Evolutionary conservation across 53 echinoderm and acorn worm genomes (phyloP), one percentile per base, ranked within the genome.

Genomic region (Mesocentrotus franciscanus): DNA sequence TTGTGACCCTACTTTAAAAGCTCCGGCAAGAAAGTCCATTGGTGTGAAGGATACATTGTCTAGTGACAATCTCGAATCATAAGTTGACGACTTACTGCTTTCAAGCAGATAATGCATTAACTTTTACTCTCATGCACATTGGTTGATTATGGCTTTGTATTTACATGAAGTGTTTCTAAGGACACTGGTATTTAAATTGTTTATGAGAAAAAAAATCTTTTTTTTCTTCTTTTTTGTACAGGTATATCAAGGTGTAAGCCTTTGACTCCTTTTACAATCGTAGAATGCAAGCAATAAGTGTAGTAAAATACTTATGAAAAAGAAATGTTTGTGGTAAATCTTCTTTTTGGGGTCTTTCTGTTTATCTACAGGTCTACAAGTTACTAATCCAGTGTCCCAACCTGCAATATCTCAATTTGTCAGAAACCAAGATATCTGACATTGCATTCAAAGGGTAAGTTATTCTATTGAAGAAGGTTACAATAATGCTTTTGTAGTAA

Each of bases 381-480:
- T 95, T 99, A 81, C 96, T 99, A 13, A 85, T 95, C 4, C 98
- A 98, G 71, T 96, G 97, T 78, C 99, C 98, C 13, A 99, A 99
- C 94, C 90, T 99, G 95, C 95, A 96, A 70, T 92, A 97, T 95
- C 95, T 99, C 10, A 95, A 95, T 92, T 91, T 99, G 87, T 96
- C 97, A 68, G 96, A 97, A 90, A 98, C 99, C 49, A 97, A 97
- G 56, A 95, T 99, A 24, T 97, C 97, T 33, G 99, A 99, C 96
- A 95, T 97, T 42, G 99, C 99, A 16, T 99, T 99, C 95, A 97
- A 97, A 98, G 97, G 98, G 99, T 99, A 97, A 97, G 96, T 95
- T 32, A 36, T 90, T 81, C 36, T 42, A 36, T 78, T 8, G 33
- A 81, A 42, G 29, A 33, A 76, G 76, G 10, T 9, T 76, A 81